Base-by-base conservation (phyloP, 2,888 invertebrate species). In the Stegana nigrithorax region DNA sequence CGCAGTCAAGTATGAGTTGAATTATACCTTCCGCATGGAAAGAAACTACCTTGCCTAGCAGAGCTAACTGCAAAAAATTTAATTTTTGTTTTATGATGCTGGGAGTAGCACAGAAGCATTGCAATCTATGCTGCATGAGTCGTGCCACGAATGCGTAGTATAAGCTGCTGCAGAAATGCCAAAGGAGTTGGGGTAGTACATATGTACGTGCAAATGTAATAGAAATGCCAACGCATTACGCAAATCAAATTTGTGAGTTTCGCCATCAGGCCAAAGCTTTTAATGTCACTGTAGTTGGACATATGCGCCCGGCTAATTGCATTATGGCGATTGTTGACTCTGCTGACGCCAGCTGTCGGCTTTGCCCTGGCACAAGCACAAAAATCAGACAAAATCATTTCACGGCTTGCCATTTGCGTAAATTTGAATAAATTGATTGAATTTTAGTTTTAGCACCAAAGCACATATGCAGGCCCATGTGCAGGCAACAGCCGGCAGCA, bases 361-460 rank as follows among this genome's bases (percentile, higher is more conserved):
- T n/a, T n/a, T n/a, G n/a, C 67, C 81, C 81, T 77, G 82, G 75
- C 83, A 83, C 82, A 73, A 66, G n/a, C n/a, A n/a, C n/a, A n/a
- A n/a, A n/a, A n/a, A 59, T 39, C 21, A 61, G 66, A 32, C 10
- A 60, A 62, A n/a, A 7, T 8, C 42, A 21, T 36, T 42, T 42
- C 44, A 4, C 25, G 12, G 10, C 47, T 4, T 6, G 2, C 23
- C 67, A 81, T 82, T 77, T 83, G 75, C 83, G 82, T 81, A 73
- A 66, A 83, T 82, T 82, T 82, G 77, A 82, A 82, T 80, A 83
- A 75, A 71, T 75, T 81, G 81, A 83, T 82, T 82, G 77, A 68
- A 73, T 80, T 75, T 69, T 65, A 60, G 70, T 69, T 64, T 63
- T 27, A 39, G 17, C 59, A 55, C 47, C 29, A 19, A 56, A 36